These are phyloP conservation scores for Tetrao urogallus DNA, from an alignment of 2,113 vertebrate genomes.

Conservation along the genomic window DNA sequence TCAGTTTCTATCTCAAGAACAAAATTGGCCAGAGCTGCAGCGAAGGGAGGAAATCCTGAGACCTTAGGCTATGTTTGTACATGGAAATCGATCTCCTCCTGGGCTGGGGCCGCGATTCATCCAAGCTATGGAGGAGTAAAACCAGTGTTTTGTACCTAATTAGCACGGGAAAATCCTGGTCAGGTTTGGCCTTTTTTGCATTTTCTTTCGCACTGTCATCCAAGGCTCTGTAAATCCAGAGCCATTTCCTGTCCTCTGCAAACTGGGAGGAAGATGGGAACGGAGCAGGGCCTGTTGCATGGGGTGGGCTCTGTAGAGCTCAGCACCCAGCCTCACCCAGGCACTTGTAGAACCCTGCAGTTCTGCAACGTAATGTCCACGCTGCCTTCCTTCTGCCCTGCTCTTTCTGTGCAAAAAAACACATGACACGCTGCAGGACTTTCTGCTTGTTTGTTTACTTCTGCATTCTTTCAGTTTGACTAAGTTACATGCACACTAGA, in stretches of 20 bases:
- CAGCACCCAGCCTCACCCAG: not conserved
- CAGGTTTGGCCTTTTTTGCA: not conserved
- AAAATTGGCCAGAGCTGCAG: not conserved
- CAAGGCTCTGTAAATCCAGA: not conserved
- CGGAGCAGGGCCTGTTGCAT: not conserved
- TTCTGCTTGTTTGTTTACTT: not conserved
- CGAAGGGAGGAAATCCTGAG: conserved; percentile 23
- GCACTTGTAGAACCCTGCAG: not conserved
- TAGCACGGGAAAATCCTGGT: not conserved
- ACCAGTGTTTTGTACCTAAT: not conserved
- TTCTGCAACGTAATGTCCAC: not conserved
- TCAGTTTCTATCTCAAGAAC: conserved; percentile 3
- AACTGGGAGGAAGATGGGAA: not conserved
- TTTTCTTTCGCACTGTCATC: not conserved
- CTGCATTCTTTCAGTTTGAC: not conserved
- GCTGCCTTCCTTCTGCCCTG: not conserved
- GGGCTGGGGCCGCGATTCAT: not conserved
- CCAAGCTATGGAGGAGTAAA: not conserved
- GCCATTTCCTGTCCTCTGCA: not conserved
- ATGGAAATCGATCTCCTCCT: not conserved
- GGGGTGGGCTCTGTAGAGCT: not conserved
- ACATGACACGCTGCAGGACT: not conserved
- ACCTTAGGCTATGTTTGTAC: not conserved
- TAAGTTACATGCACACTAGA: not conserved
- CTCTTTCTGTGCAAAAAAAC: too few relatives aligned